Evolutionary conservation across 2,888 invertebrate genomes (phyloP).

Genomic region (Nebria salina): DNA sequence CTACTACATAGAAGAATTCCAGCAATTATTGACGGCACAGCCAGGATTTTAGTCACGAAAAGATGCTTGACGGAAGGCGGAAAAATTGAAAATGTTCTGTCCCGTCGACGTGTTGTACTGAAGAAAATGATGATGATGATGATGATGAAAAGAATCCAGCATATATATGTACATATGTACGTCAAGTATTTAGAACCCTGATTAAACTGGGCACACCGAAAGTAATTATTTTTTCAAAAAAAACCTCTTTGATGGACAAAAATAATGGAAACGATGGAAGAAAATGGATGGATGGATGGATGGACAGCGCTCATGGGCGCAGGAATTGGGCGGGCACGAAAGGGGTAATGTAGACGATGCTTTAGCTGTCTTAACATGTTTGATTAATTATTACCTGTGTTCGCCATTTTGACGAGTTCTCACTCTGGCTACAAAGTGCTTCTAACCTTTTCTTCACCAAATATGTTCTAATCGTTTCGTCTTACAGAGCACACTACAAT

Average conservation of each 20-base stretch:
- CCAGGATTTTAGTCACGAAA: conserved; percentile 30
- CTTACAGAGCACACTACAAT: background rate
- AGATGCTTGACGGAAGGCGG: too few relatives aligned
- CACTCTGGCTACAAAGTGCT: background rate
- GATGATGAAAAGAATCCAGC: conserved; percentile 20
- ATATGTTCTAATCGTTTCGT: background rate
- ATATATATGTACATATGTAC: background rate
- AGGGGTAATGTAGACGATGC: conserved; percentile 24
- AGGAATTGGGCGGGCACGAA: conserved; percentile 3
- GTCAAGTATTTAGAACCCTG: conserved; percentile 39
- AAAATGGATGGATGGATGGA: conserved; percentile 21
- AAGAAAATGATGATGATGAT: background rate
- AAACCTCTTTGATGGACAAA: conserved; percentile 43
- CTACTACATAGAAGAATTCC: conserved; percentile 11
- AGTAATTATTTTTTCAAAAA: conserved; percentile 39
- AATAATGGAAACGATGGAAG: conserved; percentile 42
- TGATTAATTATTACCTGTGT: conserved; percentile 47
- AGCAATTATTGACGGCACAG: conserved; percentile 28
- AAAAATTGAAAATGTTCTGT: too few relatives aligned
- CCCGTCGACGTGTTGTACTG: conserved; percentile 19
- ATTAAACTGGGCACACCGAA: conserved; percentile 38
- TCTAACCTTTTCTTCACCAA: background rate
- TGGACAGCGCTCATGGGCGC: conserved; percentile 7
- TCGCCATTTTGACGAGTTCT: conserved; percentile 46
- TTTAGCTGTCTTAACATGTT: conserved; percentile 40